These are phyloP conservation scores for Malacosoma neustria DNA, from an alignment of 2,888 invertebrate species.

Conservation along the genomic window DNA sequence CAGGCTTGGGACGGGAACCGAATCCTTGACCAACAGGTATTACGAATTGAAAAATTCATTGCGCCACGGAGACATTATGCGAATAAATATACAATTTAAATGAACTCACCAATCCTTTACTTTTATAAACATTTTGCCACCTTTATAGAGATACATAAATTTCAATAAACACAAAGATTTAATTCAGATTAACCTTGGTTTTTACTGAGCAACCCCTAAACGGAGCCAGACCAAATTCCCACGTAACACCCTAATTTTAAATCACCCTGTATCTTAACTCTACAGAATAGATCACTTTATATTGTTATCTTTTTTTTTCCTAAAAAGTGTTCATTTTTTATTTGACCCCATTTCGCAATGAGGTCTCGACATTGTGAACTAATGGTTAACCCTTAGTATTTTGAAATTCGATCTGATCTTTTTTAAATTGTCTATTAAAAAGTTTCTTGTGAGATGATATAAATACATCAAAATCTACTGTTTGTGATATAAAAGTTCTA, in stretches of 20 bases:
- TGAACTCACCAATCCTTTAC: background rate
- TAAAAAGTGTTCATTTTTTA: slow-evolving; percentile 17
- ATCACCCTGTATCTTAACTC: slow-evolving; percentile 52
- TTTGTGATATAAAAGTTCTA: too few species aligned
- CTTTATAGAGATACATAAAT: background rate
- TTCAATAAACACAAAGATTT: slow-evolving; percentile 7
- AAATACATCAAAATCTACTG: too few species aligned
- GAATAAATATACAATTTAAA: too few species aligned
- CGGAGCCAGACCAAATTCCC: slow-evolving; percentile 38
- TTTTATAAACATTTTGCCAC: background rate
- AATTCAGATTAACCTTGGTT: slow-evolving; percentile 49
- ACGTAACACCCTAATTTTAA: slow-evolving; percentile 65
- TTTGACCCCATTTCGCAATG: slow-evolving; percentile 63
- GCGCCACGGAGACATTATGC: too few species aligned
- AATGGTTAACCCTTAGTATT: slow-evolving; percentile 55
- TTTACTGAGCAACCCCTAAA: slow-evolving; percentile 33
- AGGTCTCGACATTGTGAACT: slow-evolving; percentile 65
- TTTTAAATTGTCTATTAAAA: slow-evolving; percentile 23
- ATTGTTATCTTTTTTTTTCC: slow-evolving; percentile 37
- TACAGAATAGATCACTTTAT: slow-evolving; percentile 55
- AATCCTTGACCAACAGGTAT: too few species aligned
- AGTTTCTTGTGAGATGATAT: slow-evolving; percentile 44
- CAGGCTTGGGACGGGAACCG: too few species aligned
- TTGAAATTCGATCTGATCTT: slow-evolving; percentile 63
- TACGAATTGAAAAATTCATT: too few species aligned